Percentiles rank a stretch among this genome's conserved stretches.
Conservation (phyloP, 1,140 invertebrate genomes). For the Heterodera schachtii region DNA sequence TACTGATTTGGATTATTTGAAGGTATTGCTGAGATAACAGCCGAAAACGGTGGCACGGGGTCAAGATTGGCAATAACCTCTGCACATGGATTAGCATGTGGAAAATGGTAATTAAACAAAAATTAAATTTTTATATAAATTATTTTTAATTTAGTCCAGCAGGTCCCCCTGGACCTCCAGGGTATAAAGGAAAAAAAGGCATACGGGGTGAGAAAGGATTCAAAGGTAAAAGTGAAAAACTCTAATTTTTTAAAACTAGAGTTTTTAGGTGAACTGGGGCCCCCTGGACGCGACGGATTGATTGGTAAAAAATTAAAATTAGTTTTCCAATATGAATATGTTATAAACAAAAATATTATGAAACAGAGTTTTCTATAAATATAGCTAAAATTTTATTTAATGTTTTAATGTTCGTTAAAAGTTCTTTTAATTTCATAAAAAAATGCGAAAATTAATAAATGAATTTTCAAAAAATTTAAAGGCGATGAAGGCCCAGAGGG, state of each 20-base stretch:
- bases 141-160: slow-evolving; percentile 39
- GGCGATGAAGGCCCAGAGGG: slow-evolving; percentile 37
- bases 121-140: neutral
- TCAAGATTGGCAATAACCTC: too few species aligned
- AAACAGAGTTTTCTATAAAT: too few species aligned
- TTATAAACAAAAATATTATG: neutral
- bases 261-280: slow-evolving; percentile 1
- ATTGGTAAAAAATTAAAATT: neutral
- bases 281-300: slow-evolving; percentile 29
- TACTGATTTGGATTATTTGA: too few species aligned
- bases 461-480: neutral
- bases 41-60: too few species aligned
- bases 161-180: slow-evolving; percentile 41
- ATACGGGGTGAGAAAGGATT: slow-evolving; percentile 27
- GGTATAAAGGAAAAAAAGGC: slow-evolving; percentile 26
- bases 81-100: neutral
- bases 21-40: too few species aligned
- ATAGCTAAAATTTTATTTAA: too few species aligned
- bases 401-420: too few species aligned
- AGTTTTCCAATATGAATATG: too few species aligned
- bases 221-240: neutral
- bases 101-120: neutral
- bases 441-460: too few species aligned
- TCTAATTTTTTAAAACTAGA: neutral
- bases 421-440: too few species aligned